These are phyloP conservation scores for Ormyrus pomaceus DNA, from an alignment of 2,888 invertebrate species.

Conservation along the genomic window DNA sequence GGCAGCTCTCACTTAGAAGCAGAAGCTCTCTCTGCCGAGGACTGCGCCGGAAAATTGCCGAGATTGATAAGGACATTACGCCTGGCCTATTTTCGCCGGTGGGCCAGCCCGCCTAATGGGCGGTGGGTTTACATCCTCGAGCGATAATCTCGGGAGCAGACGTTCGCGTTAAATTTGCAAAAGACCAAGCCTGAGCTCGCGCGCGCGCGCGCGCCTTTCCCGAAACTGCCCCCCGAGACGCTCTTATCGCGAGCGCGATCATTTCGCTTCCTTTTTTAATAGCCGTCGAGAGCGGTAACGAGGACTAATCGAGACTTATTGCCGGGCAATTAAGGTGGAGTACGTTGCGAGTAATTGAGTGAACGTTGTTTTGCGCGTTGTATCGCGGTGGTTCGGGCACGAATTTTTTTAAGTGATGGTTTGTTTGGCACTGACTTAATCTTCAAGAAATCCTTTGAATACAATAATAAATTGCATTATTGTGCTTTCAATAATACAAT, in stretches of 20 bases:
- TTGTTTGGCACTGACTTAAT: no score
- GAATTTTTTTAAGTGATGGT: no score
- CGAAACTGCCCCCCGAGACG: neutral
- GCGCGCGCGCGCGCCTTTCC: no score
- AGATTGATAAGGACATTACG: conserved; percentile 52
- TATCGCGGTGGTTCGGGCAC: no score
- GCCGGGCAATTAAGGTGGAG: conserved; percentile 2
- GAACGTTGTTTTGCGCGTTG: no score
- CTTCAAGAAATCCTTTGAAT: no score
- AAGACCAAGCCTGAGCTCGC: neutral
- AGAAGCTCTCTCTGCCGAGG: neutral
- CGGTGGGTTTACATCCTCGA: neutral
- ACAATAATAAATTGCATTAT: no score
- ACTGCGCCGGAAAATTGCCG: conserved; percentile 44
- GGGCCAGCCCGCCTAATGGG: conserved; percentile 29
- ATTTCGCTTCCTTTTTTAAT: neutral
- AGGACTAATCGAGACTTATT: conserved; percentile 5
- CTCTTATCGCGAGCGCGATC: neutral
- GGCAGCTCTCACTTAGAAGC: neutral
- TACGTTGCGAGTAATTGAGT: no score
- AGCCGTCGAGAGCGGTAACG: no score
- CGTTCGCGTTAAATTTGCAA: conserved; percentile 28
- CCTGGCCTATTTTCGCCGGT: conserved; percentile 45
- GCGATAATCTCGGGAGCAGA: conserved; percentile 31
- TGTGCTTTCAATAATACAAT: no score